Conservation (phyloP, 1,140 invertebrate genomes). For the Heliconius hermathena region DNA sequence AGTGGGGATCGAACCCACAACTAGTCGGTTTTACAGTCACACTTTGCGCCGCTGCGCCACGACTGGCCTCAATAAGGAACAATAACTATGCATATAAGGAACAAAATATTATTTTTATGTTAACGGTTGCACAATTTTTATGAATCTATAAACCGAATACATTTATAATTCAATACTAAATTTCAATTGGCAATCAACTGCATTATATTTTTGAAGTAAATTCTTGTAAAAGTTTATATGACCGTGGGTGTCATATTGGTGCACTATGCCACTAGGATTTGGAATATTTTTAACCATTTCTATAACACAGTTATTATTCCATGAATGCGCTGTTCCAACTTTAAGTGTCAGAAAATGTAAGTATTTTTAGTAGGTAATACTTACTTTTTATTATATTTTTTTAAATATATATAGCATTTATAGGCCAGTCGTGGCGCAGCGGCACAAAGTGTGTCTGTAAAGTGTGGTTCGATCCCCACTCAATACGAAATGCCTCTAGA, state of each 20-base stretch:
- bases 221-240: not conserved
- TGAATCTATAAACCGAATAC: not conserved
- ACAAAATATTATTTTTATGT: not conserved
- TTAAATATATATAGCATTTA: not conserved
- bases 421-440: too few relatives aligned
- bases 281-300: not conserved
- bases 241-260: not conserved
- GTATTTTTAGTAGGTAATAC: not conserved
- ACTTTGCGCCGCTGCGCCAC: too few relatives aligned
- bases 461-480: too few relatives aligned
- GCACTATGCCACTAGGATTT: not conserved
- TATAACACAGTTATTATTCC: constrained; percentile 18
- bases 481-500: too few relatives aligned
- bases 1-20: too few relatives aligned
- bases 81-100: too few relatives aligned
- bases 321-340: constrained; percentile 53
- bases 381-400: not conserved
- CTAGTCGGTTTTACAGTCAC: too few relatives aligned
- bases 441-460: too few relatives aligned
- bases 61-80: too few relatives aligned
- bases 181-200: constrained; percentile 1
- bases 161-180: constrained; percentile 1
- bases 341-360: constrained; percentile 62
- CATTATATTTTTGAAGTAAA: not conserved
- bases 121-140: not conserved